These are phyloP conservation scores for Matsumurasca onukii DNA, from an alignment of 1,140 invertebrate species.

Conservation along the genomic window DNA sequence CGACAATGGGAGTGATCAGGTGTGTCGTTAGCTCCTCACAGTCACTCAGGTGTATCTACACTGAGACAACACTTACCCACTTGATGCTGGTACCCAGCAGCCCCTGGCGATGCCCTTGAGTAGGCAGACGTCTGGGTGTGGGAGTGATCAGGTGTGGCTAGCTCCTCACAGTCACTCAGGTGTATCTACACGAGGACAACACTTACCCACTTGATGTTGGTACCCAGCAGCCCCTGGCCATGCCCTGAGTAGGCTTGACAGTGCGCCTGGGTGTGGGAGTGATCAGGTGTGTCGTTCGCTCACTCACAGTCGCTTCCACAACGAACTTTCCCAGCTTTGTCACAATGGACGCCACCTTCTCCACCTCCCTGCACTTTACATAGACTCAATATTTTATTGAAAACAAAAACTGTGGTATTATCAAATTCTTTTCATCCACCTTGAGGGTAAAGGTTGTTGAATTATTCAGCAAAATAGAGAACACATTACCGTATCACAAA, in stretches of 20 bases:
- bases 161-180: no score
- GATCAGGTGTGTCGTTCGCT: slow-evolving; percentile 56
- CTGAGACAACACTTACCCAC: no score
- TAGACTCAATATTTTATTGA: background rate
- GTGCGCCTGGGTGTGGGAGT: slow-evolving; percentile 53
- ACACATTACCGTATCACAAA: background rate
- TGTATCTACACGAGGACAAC: no score
- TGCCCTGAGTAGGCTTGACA: slow-evolving; percentile 55
- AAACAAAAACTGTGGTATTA: background rate
- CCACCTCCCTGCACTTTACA: slow-evolving; percentile 14
- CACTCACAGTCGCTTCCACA: slow-evolving; percentile 51
- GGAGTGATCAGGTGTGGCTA: no score
- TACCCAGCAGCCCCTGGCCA: slow-evolving; percentile 58
- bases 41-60: no score
- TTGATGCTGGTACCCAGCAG: no score
- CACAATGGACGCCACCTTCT: background rate
- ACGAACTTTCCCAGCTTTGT: slow-evolving; percentile 50
- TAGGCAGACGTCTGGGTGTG: slow-evolving; percentile 53
- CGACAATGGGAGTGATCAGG: no score
- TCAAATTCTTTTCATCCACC: background rate
- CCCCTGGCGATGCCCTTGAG: slow-evolving; percentile 55
- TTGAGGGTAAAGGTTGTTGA: background rate
- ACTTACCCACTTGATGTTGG: no score
- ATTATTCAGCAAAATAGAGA: background rate
- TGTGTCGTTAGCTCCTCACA: no score